These are phyloP conservation scores for Chaenodraco wilsoni DNA, from an alignment of 2,797 vertebrate genomes.

Conservation along the genomic window DNA sequence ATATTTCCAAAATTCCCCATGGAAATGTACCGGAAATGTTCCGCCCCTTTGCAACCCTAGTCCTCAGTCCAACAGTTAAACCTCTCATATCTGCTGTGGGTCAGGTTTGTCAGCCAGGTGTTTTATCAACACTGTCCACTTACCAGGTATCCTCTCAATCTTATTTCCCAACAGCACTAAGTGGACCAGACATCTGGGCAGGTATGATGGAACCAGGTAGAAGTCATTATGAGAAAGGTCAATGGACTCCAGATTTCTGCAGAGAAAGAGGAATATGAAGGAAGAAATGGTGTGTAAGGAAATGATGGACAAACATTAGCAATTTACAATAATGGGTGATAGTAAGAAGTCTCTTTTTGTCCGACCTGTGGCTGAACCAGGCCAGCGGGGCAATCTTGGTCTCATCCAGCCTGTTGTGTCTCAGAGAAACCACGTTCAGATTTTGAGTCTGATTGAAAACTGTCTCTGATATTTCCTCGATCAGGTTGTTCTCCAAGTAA, in stretches of 20 bases:
- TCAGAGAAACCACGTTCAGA: slow-evolving; percentile 91
- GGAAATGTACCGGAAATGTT: no score
- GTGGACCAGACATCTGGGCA: slow-evolving; percentile 92
- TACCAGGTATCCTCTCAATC: slow-evolving; percentile 93
- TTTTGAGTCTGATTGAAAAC: slow-evolving; percentile 91
- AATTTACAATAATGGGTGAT: neutral
- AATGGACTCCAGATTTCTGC: slow-evolving; percentile 94
- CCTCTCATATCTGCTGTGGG: no score
- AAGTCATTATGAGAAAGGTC: slow-evolving; percentile 95
- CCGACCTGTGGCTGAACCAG: slow-evolving; percentile 95
- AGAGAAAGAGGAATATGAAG: slow-evolving; percentile 18
- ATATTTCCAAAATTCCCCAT: no score
- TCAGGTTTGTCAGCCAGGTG: neutral
- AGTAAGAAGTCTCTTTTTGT: slow-evolving; percentile 2
- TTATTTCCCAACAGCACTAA: slow-evolving; percentile 93
- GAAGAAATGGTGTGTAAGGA: neutral
- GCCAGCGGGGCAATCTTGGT: slow-evolving; percentile 91
- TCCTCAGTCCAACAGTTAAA: no score
- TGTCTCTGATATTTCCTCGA: slow-evolving; percentile 94
- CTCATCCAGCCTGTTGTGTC: slow-evolving; percentile 94
- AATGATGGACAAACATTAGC: neutral
- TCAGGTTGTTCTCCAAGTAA: slow-evolving; percentile 93
- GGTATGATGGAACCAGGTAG: slow-evolving; percentile 94
- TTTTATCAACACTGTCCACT: slow-evolving; percentile 18
- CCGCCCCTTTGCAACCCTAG: no score